These are phyloP conservation scores for Tragulus kanchil DNA, from an alignment of 2,113 vertebrate species.

Conservation along the genomic window DNA sequence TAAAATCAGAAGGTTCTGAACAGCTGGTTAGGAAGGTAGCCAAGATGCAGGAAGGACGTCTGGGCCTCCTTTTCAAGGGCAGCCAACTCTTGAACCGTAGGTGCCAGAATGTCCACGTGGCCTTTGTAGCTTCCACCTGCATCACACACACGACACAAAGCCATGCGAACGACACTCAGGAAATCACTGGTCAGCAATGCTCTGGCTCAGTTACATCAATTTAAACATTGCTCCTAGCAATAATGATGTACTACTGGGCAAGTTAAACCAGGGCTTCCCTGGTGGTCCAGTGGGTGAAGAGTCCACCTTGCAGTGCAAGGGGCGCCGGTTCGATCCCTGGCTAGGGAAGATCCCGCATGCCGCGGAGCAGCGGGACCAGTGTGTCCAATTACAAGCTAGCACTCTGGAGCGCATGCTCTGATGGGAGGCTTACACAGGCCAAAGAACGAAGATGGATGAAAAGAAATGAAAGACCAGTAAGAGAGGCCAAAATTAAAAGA, in stretches of 20 bases:
- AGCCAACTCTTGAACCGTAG: conserved; percentile 96
- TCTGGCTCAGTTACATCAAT: neutral
- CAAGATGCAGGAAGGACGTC: conserved; percentile 97
- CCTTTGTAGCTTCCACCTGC: conserved; percentile 96
- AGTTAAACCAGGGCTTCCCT: neutral
- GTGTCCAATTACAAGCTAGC: no score
- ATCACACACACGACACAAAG: neutral
- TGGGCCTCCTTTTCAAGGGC: conserved; percentile 98
- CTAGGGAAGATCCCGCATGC: no score
- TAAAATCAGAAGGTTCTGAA: conserved; percentile 95
- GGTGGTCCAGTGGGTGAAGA: no score
- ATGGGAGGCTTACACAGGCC: no score
- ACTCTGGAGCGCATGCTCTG: no score
- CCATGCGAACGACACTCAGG: conserved; percentile 46
- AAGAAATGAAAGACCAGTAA: no score
- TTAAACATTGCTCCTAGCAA: conserved; percentile 49
- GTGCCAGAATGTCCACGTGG: conserved; percentile 97
- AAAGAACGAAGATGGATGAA: no score
- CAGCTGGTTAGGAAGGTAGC: conserved; percentile 97
- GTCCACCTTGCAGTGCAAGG: no score
- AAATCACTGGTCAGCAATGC: conserved; percentile 62
- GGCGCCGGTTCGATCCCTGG: no score
- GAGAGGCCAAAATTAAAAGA: no score
- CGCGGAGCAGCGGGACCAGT: no score
- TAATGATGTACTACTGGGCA: neutral